These are phyloP conservation scores for Melanotaenia parkinsoni DNA, from an alignment of 2,797 vertebrate genomes.

Conservation along the genomic window DNA sequence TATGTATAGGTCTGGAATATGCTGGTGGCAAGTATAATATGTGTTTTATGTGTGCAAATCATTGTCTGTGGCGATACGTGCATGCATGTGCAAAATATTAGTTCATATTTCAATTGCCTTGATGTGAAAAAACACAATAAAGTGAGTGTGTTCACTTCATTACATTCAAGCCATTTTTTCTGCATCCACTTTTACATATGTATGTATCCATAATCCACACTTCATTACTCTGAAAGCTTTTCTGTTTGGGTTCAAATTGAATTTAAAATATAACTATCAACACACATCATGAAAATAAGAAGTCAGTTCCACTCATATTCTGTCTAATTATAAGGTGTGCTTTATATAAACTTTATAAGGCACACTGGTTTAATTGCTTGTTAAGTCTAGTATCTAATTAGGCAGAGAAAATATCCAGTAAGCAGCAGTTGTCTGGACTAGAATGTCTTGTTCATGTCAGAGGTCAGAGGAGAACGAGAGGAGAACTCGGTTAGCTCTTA, in stretches of 20 bases:
- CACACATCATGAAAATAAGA: too few relatives aligned
- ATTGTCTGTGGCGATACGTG: neutral
- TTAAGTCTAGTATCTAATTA: too few relatives aligned
- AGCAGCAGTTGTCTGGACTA: too few relatives aligned
- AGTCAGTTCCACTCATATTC: too few relatives aligned
- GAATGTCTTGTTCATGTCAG: too few relatives aligned
- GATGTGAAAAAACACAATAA: neutral
- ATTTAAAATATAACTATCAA: too few relatives aligned
- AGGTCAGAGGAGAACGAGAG: too few relatives aligned
- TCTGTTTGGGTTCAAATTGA: too few relatives aligned
- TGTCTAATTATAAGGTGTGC: too few relatives aligned
- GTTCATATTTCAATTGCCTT: neutral
- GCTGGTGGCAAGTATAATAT: neutral
- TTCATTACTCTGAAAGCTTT: conserved; percentile 1
- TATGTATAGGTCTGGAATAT: conserved; percentile 15
- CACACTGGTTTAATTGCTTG: neutral
- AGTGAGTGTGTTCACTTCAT: neutral
- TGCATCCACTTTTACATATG: neutral
- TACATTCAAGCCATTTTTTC: neutral
- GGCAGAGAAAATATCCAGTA: too few relatives aligned
- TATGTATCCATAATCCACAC: neutral
- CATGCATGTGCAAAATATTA: neutral
- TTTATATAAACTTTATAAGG: too few relatives aligned
- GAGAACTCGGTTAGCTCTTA: too few relatives aligned
- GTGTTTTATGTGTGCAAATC: conserved; percentile 14